Conservation (phyloP, 1,140 invertebrate genomes). For the Dryas iulia region DNA sequence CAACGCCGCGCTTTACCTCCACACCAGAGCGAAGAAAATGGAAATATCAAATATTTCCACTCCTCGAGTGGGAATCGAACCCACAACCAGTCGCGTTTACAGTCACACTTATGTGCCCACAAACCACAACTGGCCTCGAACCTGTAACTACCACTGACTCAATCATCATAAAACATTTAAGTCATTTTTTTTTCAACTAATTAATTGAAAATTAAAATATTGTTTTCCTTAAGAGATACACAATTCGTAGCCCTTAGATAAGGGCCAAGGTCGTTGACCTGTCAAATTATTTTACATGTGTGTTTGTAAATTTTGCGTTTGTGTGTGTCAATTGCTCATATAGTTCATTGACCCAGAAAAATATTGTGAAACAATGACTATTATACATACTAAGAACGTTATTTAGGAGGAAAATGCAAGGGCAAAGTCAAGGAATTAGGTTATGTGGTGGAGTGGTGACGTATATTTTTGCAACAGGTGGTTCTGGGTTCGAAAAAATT, state of each 20-base stretch:
- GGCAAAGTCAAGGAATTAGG: neutral
- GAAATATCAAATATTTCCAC: too few species aligned
- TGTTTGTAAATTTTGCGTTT: neutral
- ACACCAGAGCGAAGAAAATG: too few species aligned
- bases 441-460: neutral
- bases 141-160: too few species aligned
- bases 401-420: slow-evolving; percentile 5
- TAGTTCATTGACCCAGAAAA: slow-evolving; percentile 31
- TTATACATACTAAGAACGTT: neutral
- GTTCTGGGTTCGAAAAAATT: neutral
- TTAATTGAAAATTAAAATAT: too few species aligned
- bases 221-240: neutral
- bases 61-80: too few species aligned
- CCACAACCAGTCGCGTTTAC: too few species aligned
- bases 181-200: too few species aligned
- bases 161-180: too few species aligned
- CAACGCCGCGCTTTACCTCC: too few species aligned
- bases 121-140: too few species aligned
- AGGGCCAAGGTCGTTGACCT: slow-evolving; percentile 35
- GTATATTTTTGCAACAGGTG: neutral
- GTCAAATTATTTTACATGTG: slow-evolving; percentile 14
- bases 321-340: slow-evolving; percentile 24
- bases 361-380: slow-evolving; percentile 27
- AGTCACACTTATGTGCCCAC: too few species aligned
- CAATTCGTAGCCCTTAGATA: slow-evolving; percentile 24